Percentiles rank a stretch among this genome's conserved stretches.
Evolutionary conservation across 2,888 invertebrate genomes (phyloP).

Genomic region (Pammene fasciana): DNA sequence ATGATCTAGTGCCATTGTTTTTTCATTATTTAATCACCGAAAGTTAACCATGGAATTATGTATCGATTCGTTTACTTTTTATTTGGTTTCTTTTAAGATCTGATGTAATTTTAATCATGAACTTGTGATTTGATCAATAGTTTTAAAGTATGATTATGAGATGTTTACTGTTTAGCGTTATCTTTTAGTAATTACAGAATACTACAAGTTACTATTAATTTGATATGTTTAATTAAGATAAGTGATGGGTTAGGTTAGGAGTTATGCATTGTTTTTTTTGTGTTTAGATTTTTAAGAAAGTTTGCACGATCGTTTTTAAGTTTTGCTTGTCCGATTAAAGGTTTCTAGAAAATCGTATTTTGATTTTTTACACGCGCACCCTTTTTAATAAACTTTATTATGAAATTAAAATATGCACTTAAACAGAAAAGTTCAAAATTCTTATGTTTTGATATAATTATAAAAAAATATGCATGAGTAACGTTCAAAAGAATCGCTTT

Average conservation of each 20-base stretch:
- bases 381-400: not conserved
- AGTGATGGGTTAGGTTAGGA: slow-evolving; percentile 43
- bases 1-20: slow-evolving; percentile 47
- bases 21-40: slow-evolving; percentile 35
- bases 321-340: slow-evolving; percentile 74
- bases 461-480: too few relatives aligned
- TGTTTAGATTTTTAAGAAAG: slow-evolving; percentile 55
- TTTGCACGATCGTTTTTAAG: slow-evolving; percentile 70
- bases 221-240: slow-evolving; percentile 49
- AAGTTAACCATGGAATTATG: slow-evolving; percentile 66
- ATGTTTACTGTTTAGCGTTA: slow-evolving; percentile 63
- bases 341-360: slow-evolving; percentile 40
- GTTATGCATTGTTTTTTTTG: slow-evolving; percentile 55
- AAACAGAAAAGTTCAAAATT: too few relatives aligned
- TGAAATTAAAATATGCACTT: too few relatives aligned
- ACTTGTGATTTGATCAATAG: slow-evolving; percentile 71
- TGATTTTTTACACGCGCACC: not conserved
- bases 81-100: slow-evolving; percentile 53
- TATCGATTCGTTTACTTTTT: slow-evolving; percentile 66
- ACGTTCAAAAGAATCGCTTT: too few relatives aligned
- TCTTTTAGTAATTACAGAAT: slow-evolving; percentile 66
- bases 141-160: slow-evolving; percentile 77
- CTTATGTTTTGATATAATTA: too few relatives aligned
- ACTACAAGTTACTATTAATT: slow-evolving; percentile 46
- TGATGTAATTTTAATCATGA: slow-evolving; percentile 75